Base-by-base conservation (phyloP, 1,140 invertebrate genomes). In the Globodera rostochiensis region DNA sequence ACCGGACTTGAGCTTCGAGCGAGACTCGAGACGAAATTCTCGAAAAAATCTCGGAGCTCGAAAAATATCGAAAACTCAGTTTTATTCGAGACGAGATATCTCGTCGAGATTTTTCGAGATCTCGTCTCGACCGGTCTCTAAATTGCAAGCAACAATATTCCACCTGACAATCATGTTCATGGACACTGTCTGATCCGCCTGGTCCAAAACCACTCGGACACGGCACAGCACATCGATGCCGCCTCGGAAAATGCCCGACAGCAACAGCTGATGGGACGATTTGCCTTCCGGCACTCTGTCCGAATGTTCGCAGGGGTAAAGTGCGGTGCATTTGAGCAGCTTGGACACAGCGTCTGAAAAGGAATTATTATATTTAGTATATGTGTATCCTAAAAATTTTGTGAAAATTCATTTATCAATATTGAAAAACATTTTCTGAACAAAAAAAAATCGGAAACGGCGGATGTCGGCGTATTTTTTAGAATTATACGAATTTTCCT, bases 201-300 rank as follows among this genome's bases (percentile, higher is more conserved):
- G 19, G 92, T n/a, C 83, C 8, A 95, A 90, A 0, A 94, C 94
- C 70, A 98, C 88, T 89, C 95, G 94, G 9, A 95, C 94, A 77
- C 94, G 91, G 0, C 96, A 95, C 21, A 98, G 90, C 47, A 98
- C 93, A 82, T 97, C 95, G 77, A 94, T 93, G 0, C 95, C 95
- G 8, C 95, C 95, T 67, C 96, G 92, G 88, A 95, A 96, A 0
- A 95, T 92, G 64, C 95, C 95, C 79, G 94, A 93, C 73, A 97
- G 91, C 76, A 94, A 92, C 21, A 97, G 90, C 0, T 94, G 94
- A 88, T 98, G 96, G 3, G 91, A 87, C 69, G 93, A 93, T 86
- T 95, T 94, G 6, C 94, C 95, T 82, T 95, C 93, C 0, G 93
- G 93, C 9, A 97, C 93, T 86, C 93, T 94, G 86, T 97, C 95